phyloP scores from a whole-genome alignment of 1,140 invertebrate species.

The Physella acuta region DNA sequence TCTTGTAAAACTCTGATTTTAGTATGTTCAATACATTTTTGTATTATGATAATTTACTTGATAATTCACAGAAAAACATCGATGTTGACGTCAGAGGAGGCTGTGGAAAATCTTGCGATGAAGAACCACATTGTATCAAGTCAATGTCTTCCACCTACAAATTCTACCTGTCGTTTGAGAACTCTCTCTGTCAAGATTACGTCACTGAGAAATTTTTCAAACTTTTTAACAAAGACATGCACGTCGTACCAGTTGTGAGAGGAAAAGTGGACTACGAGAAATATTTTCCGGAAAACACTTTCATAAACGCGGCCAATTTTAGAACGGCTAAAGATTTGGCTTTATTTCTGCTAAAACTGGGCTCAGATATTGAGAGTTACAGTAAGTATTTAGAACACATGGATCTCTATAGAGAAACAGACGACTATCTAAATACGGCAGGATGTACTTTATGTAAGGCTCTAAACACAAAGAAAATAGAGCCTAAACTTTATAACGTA shows the following conservation, averaged over 20 bases:
- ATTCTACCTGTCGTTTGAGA: conserved; percentile 65
- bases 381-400: conserved; percentile 23
- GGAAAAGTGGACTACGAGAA: conserved; percentile 65
- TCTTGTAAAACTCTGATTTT: background rate
- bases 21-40: background rate
- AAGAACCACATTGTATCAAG: background rate
- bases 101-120: background rate
- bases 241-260: conserved; percentile 72
- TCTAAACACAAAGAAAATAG: too few relatives aligned
- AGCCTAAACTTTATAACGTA: too few relatives aligned
- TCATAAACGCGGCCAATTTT: conserved; percentile 26
- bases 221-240: conserved; percentile 17
- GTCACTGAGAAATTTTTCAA: conserved; percentile 87
- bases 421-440: too few relatives aligned
- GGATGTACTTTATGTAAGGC: too few relatives aligned
- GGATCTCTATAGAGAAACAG: conserved; percentile 15
- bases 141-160: conserved; percentile 32
- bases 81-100: background rate
- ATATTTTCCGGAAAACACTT: conserved; percentile 67
- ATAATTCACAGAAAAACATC: background rate
- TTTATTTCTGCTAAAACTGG: conserved; percentile 17
- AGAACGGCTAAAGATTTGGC: conserved; percentile 22
- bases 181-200: conserved; percentile 66
- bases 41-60: background rate
- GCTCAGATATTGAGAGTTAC: conserved; percentile 17